Conservation (phyloP, 2,888 invertebrate genomes). For the Ophonus ardosiacus region DNA sequence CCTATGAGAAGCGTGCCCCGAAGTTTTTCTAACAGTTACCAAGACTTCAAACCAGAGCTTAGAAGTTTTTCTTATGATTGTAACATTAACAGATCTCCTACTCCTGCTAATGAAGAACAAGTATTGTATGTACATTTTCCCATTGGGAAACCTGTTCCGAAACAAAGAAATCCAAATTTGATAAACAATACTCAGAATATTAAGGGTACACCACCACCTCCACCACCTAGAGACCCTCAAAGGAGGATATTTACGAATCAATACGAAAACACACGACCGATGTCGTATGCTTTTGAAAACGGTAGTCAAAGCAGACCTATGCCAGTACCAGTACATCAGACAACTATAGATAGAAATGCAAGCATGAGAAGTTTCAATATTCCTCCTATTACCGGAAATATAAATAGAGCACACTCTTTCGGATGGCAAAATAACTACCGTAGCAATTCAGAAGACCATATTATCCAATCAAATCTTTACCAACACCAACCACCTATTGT, state of each 20-base stretch:
- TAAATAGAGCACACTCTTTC: conserved; percentile 68
- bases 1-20: conserved; percentile 10
- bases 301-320: conserved; percentile 71
- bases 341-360: conserved; percentile 50
- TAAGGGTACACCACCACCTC: conserved; percentile 82
- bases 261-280: conserved; percentile 75
- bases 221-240: conserved; percentile 88
- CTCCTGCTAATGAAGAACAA: conserved; percentile 69
- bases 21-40: conserved; percentile 24
- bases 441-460: conserved; percentile 74
- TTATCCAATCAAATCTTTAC: conserved; percentile 66
- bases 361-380: conserved; percentile 63
- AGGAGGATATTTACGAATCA: conserved; percentile 78
- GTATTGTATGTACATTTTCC: conserved; percentile 72
- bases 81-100: conserved; percentile 72
- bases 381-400: conserved; percentile 17
- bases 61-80: conserved; percentile 73
- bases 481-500: conserved; percentile 65
- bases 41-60: conserved; percentile 67
- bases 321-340: conserved; percentile 68
- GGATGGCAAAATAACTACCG: conserved; percentile 70
- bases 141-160: conserved; percentile 69
- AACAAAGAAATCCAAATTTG: conserved; percentile 71
- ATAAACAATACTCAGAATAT: conserved; percentile 68
- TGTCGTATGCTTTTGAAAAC: conserved; percentile 78